Conservation (phyloP, 1,140 invertebrate genomes). For the Bicyclus anynana region DNA sequence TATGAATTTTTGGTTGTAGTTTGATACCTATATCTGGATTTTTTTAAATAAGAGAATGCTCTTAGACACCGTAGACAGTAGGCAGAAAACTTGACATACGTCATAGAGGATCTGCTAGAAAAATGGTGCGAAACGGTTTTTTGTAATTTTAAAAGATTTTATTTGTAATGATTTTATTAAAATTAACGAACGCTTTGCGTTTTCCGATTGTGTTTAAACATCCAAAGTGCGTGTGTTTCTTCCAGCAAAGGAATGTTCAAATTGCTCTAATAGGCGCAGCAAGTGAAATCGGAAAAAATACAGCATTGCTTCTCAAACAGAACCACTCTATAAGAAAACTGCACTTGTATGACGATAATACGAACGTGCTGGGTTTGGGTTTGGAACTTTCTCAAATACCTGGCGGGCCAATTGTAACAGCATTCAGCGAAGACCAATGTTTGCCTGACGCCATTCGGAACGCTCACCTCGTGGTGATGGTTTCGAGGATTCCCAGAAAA, state of each 20-base stretch:
- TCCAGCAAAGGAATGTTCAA: slow-evolving; percentile 31
- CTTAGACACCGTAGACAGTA: too few species aligned
- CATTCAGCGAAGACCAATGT: slow-evolving; percentile 27
- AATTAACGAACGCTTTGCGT: not conserved
- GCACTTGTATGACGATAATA: slow-evolving; percentile 43
- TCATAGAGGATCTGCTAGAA: not conserved
- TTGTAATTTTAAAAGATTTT: not conserved
- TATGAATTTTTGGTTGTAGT: too few species aligned
- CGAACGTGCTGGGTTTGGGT: slow-evolving; percentile 32
- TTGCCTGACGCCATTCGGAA: slow-evolving; percentile 30
- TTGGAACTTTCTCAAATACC: slow-evolving; percentile 36
- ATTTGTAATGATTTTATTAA: not conserved
- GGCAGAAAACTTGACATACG: too few species aligned
- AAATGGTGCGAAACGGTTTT: not conserved
- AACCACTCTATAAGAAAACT: slow-evolving; percentile 36
- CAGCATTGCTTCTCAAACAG: slow-evolving; percentile 41
- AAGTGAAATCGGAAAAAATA: slow-evolving; percentile 41
- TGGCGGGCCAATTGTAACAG: slow-evolving; percentile 29
- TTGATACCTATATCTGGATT: too few species aligned
- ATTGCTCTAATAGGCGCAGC: slow-evolving; percentile 43
- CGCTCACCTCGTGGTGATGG: slow-evolving; percentile 43
- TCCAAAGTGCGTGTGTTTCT: not conserved
- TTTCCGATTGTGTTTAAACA: not conserved
- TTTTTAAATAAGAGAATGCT: too few species aligned
- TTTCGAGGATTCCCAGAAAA: slow-evolving; percentile 31